A percentile compares a stretch with the other conserved stretches of the same genome.
These are phyloP conservation scores for Thunnus thynnus DNA, from an alignment of 2,113 vertebrate species.

Conservation along the genomic window DNA sequence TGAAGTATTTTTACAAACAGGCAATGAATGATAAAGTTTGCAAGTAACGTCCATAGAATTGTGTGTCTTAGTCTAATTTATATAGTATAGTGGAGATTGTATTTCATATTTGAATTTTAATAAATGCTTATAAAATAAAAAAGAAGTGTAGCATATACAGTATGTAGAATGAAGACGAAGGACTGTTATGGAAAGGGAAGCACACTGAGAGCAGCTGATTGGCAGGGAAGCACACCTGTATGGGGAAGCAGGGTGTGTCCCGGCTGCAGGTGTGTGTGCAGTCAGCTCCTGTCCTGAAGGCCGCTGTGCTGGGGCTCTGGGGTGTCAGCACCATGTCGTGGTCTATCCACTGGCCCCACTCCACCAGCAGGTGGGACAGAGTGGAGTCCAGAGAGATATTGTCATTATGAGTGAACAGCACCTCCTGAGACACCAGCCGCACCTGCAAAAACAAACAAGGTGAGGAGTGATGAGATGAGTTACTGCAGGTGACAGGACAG, in stretches of 20 bases:
- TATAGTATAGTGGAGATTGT: too few relatives aligned
- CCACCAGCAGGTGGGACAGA: conserved; percentile 86
- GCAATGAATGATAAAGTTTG: too few relatives aligned
- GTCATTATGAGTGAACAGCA: conserved; percentile 85
- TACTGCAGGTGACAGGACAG: not conserved
- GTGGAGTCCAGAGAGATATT: conserved; percentile 84
- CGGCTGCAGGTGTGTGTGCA: conserved; percentile 83
- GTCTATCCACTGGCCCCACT: conserved; percentile 89
- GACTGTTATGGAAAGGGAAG: not conserved
- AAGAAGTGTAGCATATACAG: too few relatives aligned
- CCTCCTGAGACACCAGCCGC: conserved; percentile 83
- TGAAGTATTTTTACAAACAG: too few relatives aligned
- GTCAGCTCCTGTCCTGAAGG: conserved; percentile 83
- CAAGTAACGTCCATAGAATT: too few relatives aligned
- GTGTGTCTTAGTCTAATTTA: too few relatives aligned
- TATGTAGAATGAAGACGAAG: not conserved
- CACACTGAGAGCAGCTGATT: not conserved
- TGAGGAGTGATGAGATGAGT: not conserved
- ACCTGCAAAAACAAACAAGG: conserved; percentile 69
- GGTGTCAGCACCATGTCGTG: conserved; percentile 86
- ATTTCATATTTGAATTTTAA: too few relatives aligned
- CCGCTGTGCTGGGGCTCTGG: conserved; percentile 83
- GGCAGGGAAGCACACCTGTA: conserved; percentile 70
- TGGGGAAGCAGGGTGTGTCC: conserved; percentile 86
- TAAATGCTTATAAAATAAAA: too few relatives aligned